Percentiles rank a stretch among this genome's conserved stretches.
phyloP scores from a whole-genome alignment of 1,140 invertebrate species.

The Linepithema humile region DNA sequence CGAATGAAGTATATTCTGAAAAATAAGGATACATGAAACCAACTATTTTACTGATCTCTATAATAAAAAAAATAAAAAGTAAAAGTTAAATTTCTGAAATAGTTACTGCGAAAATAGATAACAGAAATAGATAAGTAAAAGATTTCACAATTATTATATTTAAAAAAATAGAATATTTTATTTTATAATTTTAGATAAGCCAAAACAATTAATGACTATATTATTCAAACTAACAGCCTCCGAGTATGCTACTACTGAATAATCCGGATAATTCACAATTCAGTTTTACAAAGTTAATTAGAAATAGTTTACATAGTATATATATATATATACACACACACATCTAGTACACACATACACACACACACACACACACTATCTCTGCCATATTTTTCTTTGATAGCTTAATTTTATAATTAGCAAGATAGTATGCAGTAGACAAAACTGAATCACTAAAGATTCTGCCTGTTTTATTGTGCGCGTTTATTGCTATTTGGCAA shows the following conservation, averaged over 20 bases:
- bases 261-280: background rate
- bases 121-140: background rate
- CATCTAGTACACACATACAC: background rate
- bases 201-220: background rate
- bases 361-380: background rate
- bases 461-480: slow-evolving; percentile 1
- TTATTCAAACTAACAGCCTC: background rate
- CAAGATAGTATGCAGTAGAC: slow-evolving; percentile 8
- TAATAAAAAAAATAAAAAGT: background rate
- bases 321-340: too few relatives aligned
- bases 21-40: background rate
- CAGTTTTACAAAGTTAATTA: slow-evolving; percentile 7
- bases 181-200: slow-evolving; percentile 19
- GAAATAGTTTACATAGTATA: too few relatives aligned
- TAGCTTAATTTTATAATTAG: slow-evolving; percentile 35
- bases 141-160: slow-evolving; percentile 46
- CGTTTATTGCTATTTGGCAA: slow-evolving; percentile 45
- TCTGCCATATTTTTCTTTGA: slow-evolving; percentile 1
- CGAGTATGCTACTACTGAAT: background rate
- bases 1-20: background rate
- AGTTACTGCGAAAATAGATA: slow-evolving; percentile 30
- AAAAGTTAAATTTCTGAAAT: slow-evolving; percentile 30
- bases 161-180: slow-evolving; percentile 41
- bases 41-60: slow-evolving; percentile 12
- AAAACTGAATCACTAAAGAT: slow-evolving; percentile 14